phyloP scores from a whole-genome alignment of 2,113 vertebrate genomes.

The Silurus meridionalis region DNA sequence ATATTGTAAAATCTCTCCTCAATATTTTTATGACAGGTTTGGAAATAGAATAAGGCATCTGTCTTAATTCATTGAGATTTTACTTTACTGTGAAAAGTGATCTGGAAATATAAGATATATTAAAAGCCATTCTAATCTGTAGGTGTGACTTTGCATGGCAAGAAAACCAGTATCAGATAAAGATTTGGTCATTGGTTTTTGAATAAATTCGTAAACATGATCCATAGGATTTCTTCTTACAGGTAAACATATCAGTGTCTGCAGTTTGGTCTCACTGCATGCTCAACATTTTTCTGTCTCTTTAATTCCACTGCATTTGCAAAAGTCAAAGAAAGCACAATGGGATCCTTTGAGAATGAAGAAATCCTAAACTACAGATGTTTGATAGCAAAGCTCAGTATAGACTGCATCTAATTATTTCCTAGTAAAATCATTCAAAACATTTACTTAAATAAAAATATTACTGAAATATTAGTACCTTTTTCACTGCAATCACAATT shows the following conservation, averaged over 20 bases:
- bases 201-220: constrained; percentile 17
- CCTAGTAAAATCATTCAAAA: neutral
- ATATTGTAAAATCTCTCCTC: neutral
- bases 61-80: neutral
- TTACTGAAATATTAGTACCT: neutral
- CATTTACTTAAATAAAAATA: neutral
- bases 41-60: neutral
- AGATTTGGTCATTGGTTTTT: neutral
- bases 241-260: constrained; percentile 22
- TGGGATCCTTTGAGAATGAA: neutral
- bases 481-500: neutral
- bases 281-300: neutral
- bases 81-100: neutral
- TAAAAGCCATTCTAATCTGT: neutral
- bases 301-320: neutral
- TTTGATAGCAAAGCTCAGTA: neutral
- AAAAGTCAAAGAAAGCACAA: neutral
- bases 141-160: constrained; percentile 8
- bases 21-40: neutral
- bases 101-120: neutral
- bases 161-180: neutral
- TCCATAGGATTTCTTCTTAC: neutral
- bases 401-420: neutral
- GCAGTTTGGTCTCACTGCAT: neutral
- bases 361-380: constrained; percentile 2